A percentile compares a stretch with the other conserved stretches of the same genome.
Evolutionary conservation across 2,113 vertebrate genomes (phyloP).

Genomic region (Clinocottus analis): DNA sequence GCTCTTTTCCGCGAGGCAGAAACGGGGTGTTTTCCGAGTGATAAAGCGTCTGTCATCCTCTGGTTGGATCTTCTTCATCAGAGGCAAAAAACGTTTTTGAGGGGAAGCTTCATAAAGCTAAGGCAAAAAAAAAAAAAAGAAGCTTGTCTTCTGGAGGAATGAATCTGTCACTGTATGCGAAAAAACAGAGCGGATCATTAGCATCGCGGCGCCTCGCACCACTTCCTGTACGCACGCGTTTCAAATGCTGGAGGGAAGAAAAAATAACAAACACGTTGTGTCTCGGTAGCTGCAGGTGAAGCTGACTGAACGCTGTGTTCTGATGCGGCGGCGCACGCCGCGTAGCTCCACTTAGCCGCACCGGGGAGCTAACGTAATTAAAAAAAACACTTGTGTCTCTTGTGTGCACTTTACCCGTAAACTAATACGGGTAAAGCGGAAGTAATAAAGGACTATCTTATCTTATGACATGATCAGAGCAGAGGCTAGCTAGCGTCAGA

Average conservation of each 20-base stretch:
- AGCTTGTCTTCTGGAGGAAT: neutral
- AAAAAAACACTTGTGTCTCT: too few relatives aligned
- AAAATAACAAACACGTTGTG: neutral
- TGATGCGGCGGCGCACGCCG: conserved; percentile 5
- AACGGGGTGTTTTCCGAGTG: neutral
- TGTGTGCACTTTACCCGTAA: too few relatives aligned
- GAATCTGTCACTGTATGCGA: conserved; percentile 29
- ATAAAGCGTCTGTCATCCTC: too few relatives aligned
- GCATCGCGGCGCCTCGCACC: conserved; percentile 9
- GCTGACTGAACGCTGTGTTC: conserved; percentile 26
- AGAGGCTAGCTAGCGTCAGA: neutral
- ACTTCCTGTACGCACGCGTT: neutral
- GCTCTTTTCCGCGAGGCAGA: neutral
- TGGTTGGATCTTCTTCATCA: too few relatives aligned
- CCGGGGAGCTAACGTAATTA: neutral
- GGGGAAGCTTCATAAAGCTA: conserved; percentile 7
- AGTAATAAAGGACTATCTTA: too few relatives aligned
- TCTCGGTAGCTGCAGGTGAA: neutral
- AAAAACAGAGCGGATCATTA: conserved; percentile 15
- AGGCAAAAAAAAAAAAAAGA: too few relatives aligned
- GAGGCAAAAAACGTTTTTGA: conserved; percentile 12
- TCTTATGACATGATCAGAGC: neutral
- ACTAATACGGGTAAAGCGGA: too few relatives aligned
- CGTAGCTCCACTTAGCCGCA: neutral
- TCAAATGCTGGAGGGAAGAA: neutral